These are phyloP conservation scores for Cyprinella venusta DNA, from an alignment of 2,797 vertebrate genomes.

Conservation along the genomic window DNA sequence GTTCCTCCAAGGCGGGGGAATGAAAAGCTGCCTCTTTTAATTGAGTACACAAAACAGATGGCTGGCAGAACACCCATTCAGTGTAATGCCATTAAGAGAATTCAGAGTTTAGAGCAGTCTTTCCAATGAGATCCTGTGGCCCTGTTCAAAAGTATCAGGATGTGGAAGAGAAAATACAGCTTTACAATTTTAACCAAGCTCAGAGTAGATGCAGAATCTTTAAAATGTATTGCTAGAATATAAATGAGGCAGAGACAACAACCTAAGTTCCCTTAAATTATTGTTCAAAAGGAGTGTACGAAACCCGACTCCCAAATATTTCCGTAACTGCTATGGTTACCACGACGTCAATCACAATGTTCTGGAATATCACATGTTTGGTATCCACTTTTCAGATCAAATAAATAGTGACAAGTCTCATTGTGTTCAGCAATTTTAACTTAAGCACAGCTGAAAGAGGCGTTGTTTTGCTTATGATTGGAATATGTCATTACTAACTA, in stretches of 20 bases:
- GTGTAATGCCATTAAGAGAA: slow-evolving; percentile 57
- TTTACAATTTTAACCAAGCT: background rate
- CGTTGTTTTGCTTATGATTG: background rate
- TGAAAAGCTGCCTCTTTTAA: slow-evolving; percentile 54
- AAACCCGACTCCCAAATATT: background rate
- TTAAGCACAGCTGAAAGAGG: background rate
- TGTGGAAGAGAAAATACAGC: background rate
- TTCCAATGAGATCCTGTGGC: slow-evolving; percentile 19
- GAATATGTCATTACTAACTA: background rate
- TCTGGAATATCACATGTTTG: background rate
- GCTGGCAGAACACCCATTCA: slow-evolving; percentile 52
- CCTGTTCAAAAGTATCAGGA: slow-evolving; percentile 15
- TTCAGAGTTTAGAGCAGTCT: slow-evolving; percentile 43
- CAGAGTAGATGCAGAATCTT: background rate
- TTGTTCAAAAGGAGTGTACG: background rate
- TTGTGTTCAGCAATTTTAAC: background rate
- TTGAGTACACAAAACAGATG: slow-evolving; percentile 59
- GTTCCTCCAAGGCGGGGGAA: slow-evolving; percentile 45
- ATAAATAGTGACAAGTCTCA: background rate
- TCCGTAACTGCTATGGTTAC: background rate
- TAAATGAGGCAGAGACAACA: background rate
- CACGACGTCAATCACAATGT: background rate
- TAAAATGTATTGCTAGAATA: background rate
- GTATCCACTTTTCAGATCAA: background rate
- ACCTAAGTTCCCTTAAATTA: background rate